A percentile compares a stretch with the other conserved stretches of the same genome.
phyloP scores from a whole-genome alignment of 2,113 vertebrate species.

The Melanostigma gelatinosum region DNA sequence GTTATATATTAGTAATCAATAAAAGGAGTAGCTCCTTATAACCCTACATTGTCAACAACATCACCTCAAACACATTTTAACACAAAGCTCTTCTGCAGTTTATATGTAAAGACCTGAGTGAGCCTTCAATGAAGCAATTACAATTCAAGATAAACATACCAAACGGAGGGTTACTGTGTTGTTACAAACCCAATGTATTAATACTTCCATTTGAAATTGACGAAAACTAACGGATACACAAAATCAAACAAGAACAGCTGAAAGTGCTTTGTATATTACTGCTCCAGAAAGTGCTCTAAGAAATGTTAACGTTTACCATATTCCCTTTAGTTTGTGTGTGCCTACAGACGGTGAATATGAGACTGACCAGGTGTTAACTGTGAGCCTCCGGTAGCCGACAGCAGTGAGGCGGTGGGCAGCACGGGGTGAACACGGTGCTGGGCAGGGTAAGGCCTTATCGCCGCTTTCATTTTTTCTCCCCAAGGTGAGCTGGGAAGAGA shows the following conservation, averaged over 20 bases:
- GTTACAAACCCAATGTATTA: neutral
- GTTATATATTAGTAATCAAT: too few relatives aligned
- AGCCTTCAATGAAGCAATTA: neutral
- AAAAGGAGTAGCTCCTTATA: neutral
- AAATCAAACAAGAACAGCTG: neutral
- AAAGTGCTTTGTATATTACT: neutral
- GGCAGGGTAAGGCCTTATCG: constrained; percentile 84
- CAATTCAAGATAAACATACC: neutral
- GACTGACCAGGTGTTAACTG: constrained; percentile 51
- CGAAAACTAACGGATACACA: neutral
- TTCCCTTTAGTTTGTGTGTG: constrained; percentile 17
- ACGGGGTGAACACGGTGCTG: constrained; percentile 79
- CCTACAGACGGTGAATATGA: constrained; percentile 30
- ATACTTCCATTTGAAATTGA: neutral
- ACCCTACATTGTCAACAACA: neutral
- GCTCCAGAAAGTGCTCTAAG: neutral
- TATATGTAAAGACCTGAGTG: neutral
- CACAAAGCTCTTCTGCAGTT: neutral
- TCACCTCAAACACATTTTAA: neutral
- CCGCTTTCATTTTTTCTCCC: constrained; percentile 99
- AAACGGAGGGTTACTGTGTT: neutral
- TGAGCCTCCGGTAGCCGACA: constrained; percentile 42
- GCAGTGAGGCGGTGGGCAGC: constrained; percentile 82
- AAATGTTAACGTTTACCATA: neutral
- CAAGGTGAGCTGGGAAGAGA: constrained; percentile 98